Evolutionary conservation across 2,113 vertebrate genomes (phyloP).

Genomic region (Hylia prasina): DNA sequence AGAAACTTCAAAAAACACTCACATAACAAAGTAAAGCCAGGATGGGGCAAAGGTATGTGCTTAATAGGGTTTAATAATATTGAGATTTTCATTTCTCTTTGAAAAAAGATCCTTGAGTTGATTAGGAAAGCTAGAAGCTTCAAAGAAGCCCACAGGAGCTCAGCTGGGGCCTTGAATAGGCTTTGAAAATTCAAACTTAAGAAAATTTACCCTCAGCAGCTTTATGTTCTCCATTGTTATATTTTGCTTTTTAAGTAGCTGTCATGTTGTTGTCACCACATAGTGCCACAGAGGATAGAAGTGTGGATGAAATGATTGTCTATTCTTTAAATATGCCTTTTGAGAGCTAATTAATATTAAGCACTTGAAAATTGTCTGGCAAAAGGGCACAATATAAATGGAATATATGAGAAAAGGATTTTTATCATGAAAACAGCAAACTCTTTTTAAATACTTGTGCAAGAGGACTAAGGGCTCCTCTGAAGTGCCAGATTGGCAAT

Average conservation of each 20-base stretch:
- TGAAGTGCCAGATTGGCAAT: neutral
- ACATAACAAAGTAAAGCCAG: neutral
- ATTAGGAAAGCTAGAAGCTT: constrained; percentile 5
- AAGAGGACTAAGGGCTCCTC: neutral
- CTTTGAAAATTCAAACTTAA: constrained; percentile 6
- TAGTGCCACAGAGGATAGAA: neutral
- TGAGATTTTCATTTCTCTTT: neutral
- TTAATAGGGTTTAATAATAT: neutral
- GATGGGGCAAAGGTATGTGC: neutral
- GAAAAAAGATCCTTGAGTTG: neutral
- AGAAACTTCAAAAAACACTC: neutral
- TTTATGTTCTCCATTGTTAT: neutral
- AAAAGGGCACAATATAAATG: neutral
- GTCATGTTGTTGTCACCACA: neutral
- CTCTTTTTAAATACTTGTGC: neutral
- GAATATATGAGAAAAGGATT: neutral
- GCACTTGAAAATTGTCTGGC: neutral
- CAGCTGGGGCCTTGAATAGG: neutral
- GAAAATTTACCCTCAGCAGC: neutral
- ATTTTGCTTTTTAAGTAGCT: constrained; percentile 3
- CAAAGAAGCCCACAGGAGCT: neutral
- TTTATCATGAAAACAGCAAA: neutral
- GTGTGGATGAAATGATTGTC: neutral
- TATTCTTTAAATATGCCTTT: neutral
- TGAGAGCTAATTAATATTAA: constrained; percentile 36